A percentile compares a stretch with the other conserved stretches of the same genome.
Conservation (phyloP, 2,888 invertebrate genomes). For the Sinodicranocentrus sp. region DNA sequence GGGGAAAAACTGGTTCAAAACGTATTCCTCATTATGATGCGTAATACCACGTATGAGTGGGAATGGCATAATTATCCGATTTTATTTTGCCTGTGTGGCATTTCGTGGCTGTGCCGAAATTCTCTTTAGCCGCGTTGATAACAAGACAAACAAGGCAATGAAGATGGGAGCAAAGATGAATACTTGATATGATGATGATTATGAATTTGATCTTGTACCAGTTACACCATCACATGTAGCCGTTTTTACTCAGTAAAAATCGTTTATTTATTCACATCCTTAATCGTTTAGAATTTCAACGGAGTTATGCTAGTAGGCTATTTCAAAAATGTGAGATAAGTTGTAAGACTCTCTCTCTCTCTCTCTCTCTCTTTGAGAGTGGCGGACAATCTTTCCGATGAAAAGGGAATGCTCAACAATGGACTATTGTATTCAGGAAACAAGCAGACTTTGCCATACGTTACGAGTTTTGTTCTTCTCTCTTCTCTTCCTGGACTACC, state of each 20-base stretch:
- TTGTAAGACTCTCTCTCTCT: too few relatives aligned
- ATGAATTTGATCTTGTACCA: neutral
- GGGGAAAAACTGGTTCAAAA: slow-evolving; percentile 41
- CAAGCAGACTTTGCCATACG: neutral
- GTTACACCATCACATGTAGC: neutral
- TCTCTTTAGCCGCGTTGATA: slow-evolving; percentile 13
- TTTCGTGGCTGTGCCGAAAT: slow-evolving; percentile 27
- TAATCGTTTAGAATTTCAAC: neutral
- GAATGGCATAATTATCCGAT: slow-evolving; percentile 46
- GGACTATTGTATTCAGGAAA: slow-evolving; percentile 46
- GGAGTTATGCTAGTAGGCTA: neutral
- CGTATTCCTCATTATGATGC: slow-evolving; percentile 25
- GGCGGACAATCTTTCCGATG: neutral
- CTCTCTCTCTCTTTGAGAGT: neutral
- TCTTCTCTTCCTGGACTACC: slow-evolving; percentile 12
- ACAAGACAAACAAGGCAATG: slow-evolving; percentile 24
- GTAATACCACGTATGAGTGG: slow-evolving; percentile 41
- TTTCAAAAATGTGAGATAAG: neutral
- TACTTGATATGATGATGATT: too few relatives aligned
- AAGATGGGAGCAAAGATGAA: slow-evolving; percentile 13
- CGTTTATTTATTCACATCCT: slow-evolving; percentile 2
- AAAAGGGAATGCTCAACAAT: slow-evolving; percentile 35
- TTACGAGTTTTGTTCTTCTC: too few relatives aligned
- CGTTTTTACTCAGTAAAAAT: neutral
- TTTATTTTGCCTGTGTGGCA: slow-evolving; percentile 44